Evolutionary conservation across 2,113 vertebrate genomes (phyloP).

Genomic region (Cygnus atratus): DNA sequence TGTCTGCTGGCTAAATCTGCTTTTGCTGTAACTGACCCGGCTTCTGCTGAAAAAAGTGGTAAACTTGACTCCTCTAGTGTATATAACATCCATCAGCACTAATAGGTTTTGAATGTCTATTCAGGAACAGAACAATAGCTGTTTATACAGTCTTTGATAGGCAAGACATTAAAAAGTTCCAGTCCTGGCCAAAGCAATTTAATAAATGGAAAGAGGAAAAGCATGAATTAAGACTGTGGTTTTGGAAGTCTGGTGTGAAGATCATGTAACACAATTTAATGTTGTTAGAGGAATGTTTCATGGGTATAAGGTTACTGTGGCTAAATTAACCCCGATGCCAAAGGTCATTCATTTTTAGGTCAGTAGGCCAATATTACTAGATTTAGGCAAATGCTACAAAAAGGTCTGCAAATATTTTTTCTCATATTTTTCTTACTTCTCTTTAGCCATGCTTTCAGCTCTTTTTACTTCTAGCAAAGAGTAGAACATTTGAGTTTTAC

Average conservation of each 20-base stretch:
- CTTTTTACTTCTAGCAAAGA: background rate
- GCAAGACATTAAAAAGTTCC: background rate
- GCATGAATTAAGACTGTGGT: background rate
- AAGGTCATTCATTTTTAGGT: background rate
- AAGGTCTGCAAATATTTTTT: background rate
- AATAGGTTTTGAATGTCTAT: background rate
- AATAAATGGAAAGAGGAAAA: background rate
- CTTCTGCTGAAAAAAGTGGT: background rate
- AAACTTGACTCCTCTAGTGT: background rate
- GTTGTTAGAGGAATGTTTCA: background rate
- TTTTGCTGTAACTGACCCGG: background rate
- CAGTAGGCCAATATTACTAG: background rate
- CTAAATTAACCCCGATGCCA: slow-evolving; percentile 12
- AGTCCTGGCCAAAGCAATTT: slow-evolving; percentile 6
- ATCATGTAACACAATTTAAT: background rate
- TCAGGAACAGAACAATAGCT: background rate
- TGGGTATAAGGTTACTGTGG: background rate
- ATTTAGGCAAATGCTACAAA: background rate
- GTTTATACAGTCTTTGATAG: background rate
- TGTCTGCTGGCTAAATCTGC: background rate
- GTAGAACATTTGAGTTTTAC: background rate
- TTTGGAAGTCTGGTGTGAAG: background rate
- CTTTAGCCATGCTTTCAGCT: background rate
- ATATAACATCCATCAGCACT: background rate
- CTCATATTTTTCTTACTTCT: background rate